These are phyloP conservation scores for Drosophila miranda DNA, from an alignment of 1,140 invertebrate species.

Conservation along the genomic window DNA sequence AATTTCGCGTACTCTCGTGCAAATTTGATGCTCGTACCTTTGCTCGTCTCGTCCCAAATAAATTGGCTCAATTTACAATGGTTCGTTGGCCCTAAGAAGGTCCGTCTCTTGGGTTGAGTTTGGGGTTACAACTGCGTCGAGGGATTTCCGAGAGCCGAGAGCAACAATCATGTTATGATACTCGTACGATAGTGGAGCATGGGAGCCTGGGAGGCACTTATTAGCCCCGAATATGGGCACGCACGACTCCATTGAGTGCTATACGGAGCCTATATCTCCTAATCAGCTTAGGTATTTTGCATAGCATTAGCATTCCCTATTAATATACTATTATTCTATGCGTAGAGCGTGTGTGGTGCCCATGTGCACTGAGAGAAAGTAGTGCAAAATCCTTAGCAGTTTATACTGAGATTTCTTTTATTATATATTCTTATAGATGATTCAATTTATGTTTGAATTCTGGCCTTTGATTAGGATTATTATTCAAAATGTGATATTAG, in stretches of 20 bases:
- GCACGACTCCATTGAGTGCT: constrained; percentile 7
- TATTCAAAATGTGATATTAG: not conserved
- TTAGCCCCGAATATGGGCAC: constrained; percentile 13
- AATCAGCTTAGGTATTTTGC: constrained; percentile 55
- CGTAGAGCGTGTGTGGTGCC: constrained; percentile 10
- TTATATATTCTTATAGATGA: too few species aligned
- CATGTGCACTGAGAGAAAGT: too few species aligned
- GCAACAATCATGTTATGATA: constrained; percentile 1
- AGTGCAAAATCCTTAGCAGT: too few species aligned
- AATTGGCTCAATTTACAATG: constrained; percentile 42
- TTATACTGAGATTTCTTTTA: too few species aligned
- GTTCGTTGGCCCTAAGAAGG: not conserved
- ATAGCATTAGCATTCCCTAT: constrained; percentile 48
- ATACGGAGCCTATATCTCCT: constrained; percentile 23
- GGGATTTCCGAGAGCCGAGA: constrained; percentile 3
- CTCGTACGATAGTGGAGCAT: not conserved
- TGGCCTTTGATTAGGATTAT: not conserved
- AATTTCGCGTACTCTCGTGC: constrained; percentile 44
- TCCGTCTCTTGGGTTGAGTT: constrained; percentile 5
- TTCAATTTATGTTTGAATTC: not conserved
- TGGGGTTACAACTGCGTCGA: not conserved
- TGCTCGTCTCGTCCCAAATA: constrained; percentile 16
- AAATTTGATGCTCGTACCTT: constrained; percentile 35
- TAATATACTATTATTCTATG: constrained; percentile 34
- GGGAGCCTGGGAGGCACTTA: constrained; percentile 2